Base-by-base conservation (phyloP, 1,140 invertebrate species). In the Tetragonula clypearis region DNA sequence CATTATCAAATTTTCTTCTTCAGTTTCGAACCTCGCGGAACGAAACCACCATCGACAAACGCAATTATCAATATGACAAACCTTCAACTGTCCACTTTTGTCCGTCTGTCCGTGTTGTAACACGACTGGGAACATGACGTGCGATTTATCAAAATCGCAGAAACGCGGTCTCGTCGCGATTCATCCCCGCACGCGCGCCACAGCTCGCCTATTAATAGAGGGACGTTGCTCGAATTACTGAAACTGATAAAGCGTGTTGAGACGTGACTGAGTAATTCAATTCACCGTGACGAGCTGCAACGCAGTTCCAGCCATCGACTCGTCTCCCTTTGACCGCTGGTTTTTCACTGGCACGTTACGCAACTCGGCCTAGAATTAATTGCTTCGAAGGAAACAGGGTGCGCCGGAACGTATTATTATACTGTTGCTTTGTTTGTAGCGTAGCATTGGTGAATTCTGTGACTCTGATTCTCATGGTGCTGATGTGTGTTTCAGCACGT, bases 341-440 rank as follows among this genome's bases (percentile, higher is more conserved):
- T 75, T 86, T 82, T 78, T 58, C 73, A 41, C 73, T 49, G 8
- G 23, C 35, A 49, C 30, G 77, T 78, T 83, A 84, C 49, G 68
- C 60, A 84, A 86, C 76, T 21, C 75, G 69, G 35, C 68, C 82
- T 86, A 84, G 69, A 79, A 82, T 84, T 86, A 87, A 87, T 90
- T 85, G 84, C 85, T 87, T 85, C 84, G 65, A 82, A 80, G 86
- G 84, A 88, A 91, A 58, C 76, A 86, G 84, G 76, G 80, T 80
- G 79, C 76, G 73, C 65, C 66, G 75, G 56, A 82, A 77, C 35
- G 35, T 35, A 35, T 35, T 12, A 62, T 84, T 80, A 80, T 30
- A 58, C 69, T 79, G 41, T 19, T 79, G 80, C 55, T 80, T 23
- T 68, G 74, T 49, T 84, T 53, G 55, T 35, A 19, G 9, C 19